Base-by-base conservation (phyloP, 2,113 vertebrate species). In the Pelvicachromis taeniatus region DNA sequence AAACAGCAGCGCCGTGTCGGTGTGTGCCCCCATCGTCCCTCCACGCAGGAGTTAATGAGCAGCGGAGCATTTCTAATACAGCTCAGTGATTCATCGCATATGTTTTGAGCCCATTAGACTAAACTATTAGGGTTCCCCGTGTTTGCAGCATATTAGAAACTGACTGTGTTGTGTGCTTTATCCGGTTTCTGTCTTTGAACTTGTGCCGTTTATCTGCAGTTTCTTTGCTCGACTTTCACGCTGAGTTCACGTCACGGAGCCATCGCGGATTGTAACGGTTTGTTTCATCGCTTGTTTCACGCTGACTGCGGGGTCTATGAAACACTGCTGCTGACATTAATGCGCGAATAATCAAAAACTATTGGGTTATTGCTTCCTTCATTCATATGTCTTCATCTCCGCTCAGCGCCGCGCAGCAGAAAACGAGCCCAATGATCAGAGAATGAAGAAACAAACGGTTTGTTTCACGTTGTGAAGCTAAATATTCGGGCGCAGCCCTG, bases 11-110 rank as follows among this genome's bases (percentile, higher is more conserved):
- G 53, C n/a, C 4, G 21, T 13, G 8, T 16, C 33, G n/a, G n/a
- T 33, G 78, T 80, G 65, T 23, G 23, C 55, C 61, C n/a, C 12
- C 68, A 16, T 77, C 87, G 58, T 89, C 80, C 70, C 81, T 88
- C 83, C 53, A 45, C 85, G 7, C 78, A 87, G 90, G 84, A 94
- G 89, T 91, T 89, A 93, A 85, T 91, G 82, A 93, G 75, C 19
- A 7, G 59, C 53, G 6, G 29, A 6, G 5, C 77, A 81, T 86
- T 54, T n/a, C n/a, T n/a, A 78, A 9, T 84, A 38, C 85, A 21
- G 52, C 84, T 55, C 80, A 35, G 31, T 50, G 26, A 80, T 82
- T 88, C 38, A 86, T 53, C 14, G 23, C 10, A 17, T 16, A 12
- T 2, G 1, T 13, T 88, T 81, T 80, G 7, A 48, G 14, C 11